Evolutionary conservation across 1,140 invertebrate species (phyloP), one percentile per base, ranked within the genome.

Genomic region (Lycorma delicatula): DNA sequence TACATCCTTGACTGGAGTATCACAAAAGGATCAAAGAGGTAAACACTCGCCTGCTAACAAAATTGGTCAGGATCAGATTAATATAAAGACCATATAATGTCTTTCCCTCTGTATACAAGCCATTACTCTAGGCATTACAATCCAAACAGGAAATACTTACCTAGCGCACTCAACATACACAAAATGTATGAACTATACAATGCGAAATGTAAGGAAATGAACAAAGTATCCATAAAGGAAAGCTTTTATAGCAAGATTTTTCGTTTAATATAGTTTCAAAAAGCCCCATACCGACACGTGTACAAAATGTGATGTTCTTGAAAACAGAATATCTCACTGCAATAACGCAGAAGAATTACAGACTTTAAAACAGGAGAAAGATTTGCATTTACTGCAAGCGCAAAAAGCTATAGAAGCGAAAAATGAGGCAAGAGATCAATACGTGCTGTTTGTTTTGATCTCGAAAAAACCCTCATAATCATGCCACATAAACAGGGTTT

Each of bases 401-500:
- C 9, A 34, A 34, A 34, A 34, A n/a, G 31, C 31, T 34, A 34
- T 9, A n/a, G 31, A 9, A 34, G 31, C 31, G n/a, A 34, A 34
- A n/a, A 34, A 34, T 9, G n/a, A 34, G 31, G 9, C n/a, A 34
- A 34, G n/a, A 34, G n/a, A 9, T n/a, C n/a, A n/a, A n/a, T n/a
- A n/a, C n/a, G n/a, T n/a, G 16, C 22, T 23, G 54, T 51, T 56
- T 52, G 50, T 41, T 53, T 53, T 54, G 50, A 58, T 44, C 34
- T 58, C 23, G 52, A 58, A 53, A 53, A 58, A 52, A 59, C 51
- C 3, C 13, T 61, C 13, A 49, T 49, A 34, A 59, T 26, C n/a
- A n/a, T 25, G 54, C 59, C 22, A 12, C 20, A 25, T 47, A 52
- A 7, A 36, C 54, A 13, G 51, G 55, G 36, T 13, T 23, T 22